Evolutionary conservation across 2,888 invertebrate genomes (phyloP), one percentile per base, ranked within the genome.

Genomic region (Cenopis cana): DNA sequence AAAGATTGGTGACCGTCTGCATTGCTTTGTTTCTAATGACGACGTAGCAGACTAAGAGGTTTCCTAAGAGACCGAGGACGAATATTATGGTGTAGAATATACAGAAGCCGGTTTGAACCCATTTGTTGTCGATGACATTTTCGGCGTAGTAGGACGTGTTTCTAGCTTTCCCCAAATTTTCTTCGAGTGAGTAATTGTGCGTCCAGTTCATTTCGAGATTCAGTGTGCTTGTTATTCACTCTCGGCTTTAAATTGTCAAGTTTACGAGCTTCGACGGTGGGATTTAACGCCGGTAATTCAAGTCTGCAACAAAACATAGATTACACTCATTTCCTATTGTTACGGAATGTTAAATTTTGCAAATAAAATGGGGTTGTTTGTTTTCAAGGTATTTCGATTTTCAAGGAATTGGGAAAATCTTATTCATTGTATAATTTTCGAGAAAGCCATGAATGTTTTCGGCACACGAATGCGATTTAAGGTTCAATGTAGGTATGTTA

Each of bases 1-100:
- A 99, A 65, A 98, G 95, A 87, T 99, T 99, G 4, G 99, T 99
- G 49, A 99, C 99, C 0, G 99, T 98, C 85, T 99, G 99, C 99
- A 99, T 99, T 36, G 97, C 97, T 77, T 96, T 96, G 89, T 98
- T 99, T 38, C 98, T 94, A 46, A 97, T 95, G 8, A 99, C 99
- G 17, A 99, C 98, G 84, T 96, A 99, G 82, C 98, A 98, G 24
- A 99, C 99, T 18, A 99, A 92, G 0, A 96, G 94, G 88, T 99
- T 99, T 0, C 99, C 99, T 78, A 97, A 96, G 0, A 98, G 94
- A 2, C 99, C 99, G 55, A 98, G 93, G 0, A 97, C 94, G 85
- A 99, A 99, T 75, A 99, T 97, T 14, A 95, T 94, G 9, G 96
- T 95, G 89, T 99, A 99, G 73, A 98, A 82, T 72, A 96, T 93